Evolutionary conservation across 2,113 vertebrate species (phyloP).

Genomic region (Pterophyllum scalare): DNA sequence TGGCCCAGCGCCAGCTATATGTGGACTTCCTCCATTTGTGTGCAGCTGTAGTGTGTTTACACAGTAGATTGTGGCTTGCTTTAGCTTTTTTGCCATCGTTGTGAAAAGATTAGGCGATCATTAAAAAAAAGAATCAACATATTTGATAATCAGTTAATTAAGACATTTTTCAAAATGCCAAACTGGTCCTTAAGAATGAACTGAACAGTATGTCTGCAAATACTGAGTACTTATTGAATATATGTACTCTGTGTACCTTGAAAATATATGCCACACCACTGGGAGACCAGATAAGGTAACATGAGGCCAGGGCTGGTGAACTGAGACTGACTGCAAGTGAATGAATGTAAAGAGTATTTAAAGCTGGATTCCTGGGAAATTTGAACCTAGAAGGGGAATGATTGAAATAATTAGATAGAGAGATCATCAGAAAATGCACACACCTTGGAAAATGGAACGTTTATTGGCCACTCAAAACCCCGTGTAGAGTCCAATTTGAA

Average conservation of each 20-base stretch:
- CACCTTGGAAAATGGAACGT: background rate
- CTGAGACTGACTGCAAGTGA: background rate
- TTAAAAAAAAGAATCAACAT: background rate
- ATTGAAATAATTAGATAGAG: background rate
- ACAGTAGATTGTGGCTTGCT: background rate
- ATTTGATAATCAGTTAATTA: background rate
- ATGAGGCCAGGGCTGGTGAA: background rate
- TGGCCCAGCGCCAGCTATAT: conserved; percentile 17
- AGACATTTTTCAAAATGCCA: background rate
- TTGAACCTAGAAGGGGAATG: background rate
- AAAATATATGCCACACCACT: background rate
- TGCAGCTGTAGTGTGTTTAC: conserved; percentile 43
- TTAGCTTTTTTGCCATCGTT: background rate
- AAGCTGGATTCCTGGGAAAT: background rate
- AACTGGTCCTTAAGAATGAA: background rate
- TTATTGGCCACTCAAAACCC: background rate
- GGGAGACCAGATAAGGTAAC: background rate
- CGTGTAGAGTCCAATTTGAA: background rate
- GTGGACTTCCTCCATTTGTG: conserved; percentile 46
- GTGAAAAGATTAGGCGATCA: background rate
- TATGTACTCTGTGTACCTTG: too few relatives aligned
- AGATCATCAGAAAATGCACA: background rate
- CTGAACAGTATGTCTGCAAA: background rate
- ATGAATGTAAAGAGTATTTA: background rate
- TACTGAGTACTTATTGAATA: background rate